Base-by-base conservation (phyloP, 1,140 invertebrate genomes). In the Panagrolaimus sp. region DNA sequence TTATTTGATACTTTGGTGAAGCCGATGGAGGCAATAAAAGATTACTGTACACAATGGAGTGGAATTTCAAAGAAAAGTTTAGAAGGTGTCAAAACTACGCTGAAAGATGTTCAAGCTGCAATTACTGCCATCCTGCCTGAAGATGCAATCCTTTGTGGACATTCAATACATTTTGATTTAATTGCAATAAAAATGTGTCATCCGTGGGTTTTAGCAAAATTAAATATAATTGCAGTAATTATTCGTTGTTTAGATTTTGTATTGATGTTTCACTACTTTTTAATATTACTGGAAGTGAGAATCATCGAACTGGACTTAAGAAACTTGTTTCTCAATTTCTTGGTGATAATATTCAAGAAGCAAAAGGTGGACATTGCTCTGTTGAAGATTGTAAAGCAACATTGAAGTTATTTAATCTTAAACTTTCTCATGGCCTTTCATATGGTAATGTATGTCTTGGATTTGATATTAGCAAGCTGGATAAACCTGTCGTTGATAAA, bases 21-120 rank as follows among this genome's bases (percentile, higher is more conserved):
- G 28, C 63, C 63, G 28, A 24, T 28, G 14, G 63, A 32, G 28
- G 17, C 28, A 32, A 43, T 64, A 1, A 17, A n/a, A n/a, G n/a
- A 64, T 43, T 64, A 64, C 63, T 64, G 17, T 17, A 64, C 63
- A 1, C 63, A 64, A 32, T 64, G 28, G 8, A 64, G 63, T 43
- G 63, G 63, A 10, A 64, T 64, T 38, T 32, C 28, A 17, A 8
- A 17, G 0, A 24, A 43, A 64, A 43, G 15, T 4, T 38, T 64
- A 43, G 43, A 64, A 21, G 14, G 28, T 3, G 63, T 64, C 17
- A 32, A 64, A 15, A 43, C 38, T 0, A 64, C 12, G 14, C 17
- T 64, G 5, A 14, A 32, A 32, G 28, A 64, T 64, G 63, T 64
- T 14, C 63, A 64, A 10, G 28, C 28, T 21, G 28, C 38, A 4